Base-by-base conservation (phyloP, 2,888 invertebrate genomes). In the Amphipoea oculea region DNA sequence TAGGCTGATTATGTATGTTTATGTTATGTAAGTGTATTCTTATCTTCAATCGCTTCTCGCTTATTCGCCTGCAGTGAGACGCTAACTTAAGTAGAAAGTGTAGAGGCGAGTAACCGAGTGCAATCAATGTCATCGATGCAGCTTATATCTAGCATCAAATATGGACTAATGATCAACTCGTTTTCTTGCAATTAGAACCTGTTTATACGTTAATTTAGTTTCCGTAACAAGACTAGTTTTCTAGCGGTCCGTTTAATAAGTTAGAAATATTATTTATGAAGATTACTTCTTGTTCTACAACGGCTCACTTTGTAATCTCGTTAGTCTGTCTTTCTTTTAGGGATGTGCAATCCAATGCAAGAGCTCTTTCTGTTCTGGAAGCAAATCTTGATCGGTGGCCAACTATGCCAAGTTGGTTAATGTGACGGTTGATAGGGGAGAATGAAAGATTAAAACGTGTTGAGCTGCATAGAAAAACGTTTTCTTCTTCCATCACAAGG, bases 91-190 rank as follows among this genome's bases (percentile, higher is more conserved):
- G 66, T 84, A 84, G 84, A 87, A 84, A 87, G 84, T 84, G 62
- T 73, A 12, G 73, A 68, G 20, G 20, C 60, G 40, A 67, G 48
- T 63, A 29, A 29, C 29, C 60, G 40, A 72, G 42, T 87, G 79
- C 74, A 79, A 84, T 87, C 85, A 87, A 73, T 87, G 72, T 68
- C 68, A 79, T 72, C 29, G 69, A 62, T 65, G 65, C 60, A 60
- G 63, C 48, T 68, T 72, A 84, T 79, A 84, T 79, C 74, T 75
- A 6, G 0, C 36, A 73, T 84, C 80, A 45, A 86, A 86, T 73
- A 77, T 66, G 62, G 65, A 86, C 45, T 66, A 83, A 73, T 86
- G 42, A 17, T 23, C 42, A 66, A 78, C 87, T 79, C 23, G 80
- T 84, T 87, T 63, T 70, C 79, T 66, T 75, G 57, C 29, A 79